Conservation (phyloP, 2,113 vertebrate species). For the Notarius lentiginosus region DNA sequence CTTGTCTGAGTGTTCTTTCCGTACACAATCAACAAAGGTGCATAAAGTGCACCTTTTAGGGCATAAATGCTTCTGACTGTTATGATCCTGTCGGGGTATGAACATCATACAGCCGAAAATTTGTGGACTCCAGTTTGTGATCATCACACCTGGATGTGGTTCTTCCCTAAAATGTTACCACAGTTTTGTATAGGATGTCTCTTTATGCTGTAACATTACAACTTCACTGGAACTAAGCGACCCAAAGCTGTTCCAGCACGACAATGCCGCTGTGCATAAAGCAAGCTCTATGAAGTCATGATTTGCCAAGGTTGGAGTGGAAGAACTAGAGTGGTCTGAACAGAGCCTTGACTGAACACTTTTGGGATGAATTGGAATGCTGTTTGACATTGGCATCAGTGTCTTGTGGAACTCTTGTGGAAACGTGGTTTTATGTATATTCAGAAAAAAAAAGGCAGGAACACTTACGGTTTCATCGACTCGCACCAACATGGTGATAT, state of each 20-base stretch:
- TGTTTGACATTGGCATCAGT: neutral
- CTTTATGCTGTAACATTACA: neutral
- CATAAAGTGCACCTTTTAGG: neutral
- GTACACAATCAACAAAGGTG: neutral
- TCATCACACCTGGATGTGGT: neutral
- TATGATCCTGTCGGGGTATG: neutral
- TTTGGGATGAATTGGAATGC: neutral
- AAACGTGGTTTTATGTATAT: no score
- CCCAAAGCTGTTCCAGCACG: neutral
- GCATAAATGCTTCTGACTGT: no score
- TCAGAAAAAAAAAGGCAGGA: no score
- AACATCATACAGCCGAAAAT: neutral
- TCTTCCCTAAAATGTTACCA: neutral
- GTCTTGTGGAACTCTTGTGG: no score
- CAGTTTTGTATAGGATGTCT: neutral
- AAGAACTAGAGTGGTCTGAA: neutral
- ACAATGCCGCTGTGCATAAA: neutral
- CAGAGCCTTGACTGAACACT: neutral
- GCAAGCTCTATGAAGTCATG: neutral
- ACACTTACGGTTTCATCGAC: neutral
- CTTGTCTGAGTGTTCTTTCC: neutral
- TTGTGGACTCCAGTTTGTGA: neutral
- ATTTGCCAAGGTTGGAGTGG: neutral
- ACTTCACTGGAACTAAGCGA: neutral
- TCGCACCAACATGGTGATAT: neutral